phyloP scores from a whole-genome alignment of 92 coral and sea anemone species.

The Porites cylindrica region DNA sequence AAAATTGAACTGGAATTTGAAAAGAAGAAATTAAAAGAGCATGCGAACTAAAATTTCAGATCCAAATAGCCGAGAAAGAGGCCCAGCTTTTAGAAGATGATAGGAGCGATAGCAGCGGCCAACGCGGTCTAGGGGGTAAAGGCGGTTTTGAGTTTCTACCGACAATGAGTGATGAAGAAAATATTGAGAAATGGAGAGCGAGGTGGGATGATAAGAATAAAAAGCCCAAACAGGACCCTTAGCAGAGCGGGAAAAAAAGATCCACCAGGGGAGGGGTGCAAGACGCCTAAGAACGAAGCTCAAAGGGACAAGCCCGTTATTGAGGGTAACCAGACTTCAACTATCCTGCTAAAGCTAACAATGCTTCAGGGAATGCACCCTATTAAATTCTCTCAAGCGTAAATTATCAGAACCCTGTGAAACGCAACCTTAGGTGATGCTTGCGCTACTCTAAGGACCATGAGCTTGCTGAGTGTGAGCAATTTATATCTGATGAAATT shows the following conservation, averaged over 20 bases:
- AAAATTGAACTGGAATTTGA: constrained; percentile 47
- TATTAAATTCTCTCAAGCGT: constrained; percentile 30
- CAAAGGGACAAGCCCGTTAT: background rate
- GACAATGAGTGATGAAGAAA: background rate
- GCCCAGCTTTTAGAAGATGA: constrained; percentile 29
- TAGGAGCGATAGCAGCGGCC: background rate
- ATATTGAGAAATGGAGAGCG: background rate
- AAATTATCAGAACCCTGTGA: too few relatives aligned
- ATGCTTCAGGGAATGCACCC: constrained; percentile 75
- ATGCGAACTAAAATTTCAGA: constrained; percentile 43
- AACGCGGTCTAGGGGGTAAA: background rate
- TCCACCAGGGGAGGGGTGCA: too few relatives aligned
- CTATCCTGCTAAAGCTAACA: constrained; percentile 59
- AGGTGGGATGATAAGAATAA: background rate
- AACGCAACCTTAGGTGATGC: too few relatives aligned
- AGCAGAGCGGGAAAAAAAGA: too few relatives aligned
- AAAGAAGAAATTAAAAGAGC: constrained; percentile 16
- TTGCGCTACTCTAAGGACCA: too few relatives aligned
- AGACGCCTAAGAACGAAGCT: background rate
- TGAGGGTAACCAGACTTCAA: constrained; percentile 1
- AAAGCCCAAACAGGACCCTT: too few relatives aligned
- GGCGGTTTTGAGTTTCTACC: background rate
- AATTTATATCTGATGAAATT: too few relatives aligned
- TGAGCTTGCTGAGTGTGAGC: too few relatives aligned
- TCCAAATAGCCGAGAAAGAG: constrained; percentile 39